Percentiles rank a stretch among this genome's conserved stretches.
Conservation (phyloP, 2,888 invertebrate species). For the Apantesis nais region DNA sequence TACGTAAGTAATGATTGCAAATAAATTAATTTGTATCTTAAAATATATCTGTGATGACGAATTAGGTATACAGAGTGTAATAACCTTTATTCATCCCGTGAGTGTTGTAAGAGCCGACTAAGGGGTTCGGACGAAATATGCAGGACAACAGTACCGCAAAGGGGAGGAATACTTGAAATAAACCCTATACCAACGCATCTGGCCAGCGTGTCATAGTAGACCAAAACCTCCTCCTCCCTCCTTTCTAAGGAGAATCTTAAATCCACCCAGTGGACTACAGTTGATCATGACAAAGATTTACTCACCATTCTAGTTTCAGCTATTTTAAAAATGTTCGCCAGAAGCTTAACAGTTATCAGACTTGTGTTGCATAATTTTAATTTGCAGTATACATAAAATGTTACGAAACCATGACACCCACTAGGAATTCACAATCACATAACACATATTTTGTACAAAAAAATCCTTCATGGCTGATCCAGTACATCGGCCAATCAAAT, state of each 20-base stretch:
- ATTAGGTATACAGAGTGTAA: not conserved
- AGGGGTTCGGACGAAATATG: too few relatives aligned
- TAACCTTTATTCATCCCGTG: too few relatives aligned
- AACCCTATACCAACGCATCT: too few relatives aligned
- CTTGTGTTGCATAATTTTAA: not conserved
- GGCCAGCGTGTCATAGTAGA: too few relatives aligned
- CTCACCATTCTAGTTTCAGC: not conserved
- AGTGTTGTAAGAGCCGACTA: too few relatives aligned
- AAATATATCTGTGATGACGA: not conserved
- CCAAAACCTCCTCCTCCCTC: too few relatives aligned
- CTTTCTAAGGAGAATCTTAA: too few relatives aligned
- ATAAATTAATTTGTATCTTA: too few relatives aligned
- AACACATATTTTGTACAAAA: slow-evolving; percentile 6
- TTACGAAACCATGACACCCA: not conserved
- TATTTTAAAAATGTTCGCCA: not conserved
- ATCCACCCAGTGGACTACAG: not conserved
- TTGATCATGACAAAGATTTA: not conserved
- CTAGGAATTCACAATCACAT: not conserved
- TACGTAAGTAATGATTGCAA: not conserved
- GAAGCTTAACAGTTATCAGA: not conserved
- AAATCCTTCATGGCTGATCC: slow-evolving; percentile 3
- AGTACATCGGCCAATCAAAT: not conserved
- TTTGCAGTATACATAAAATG: slow-evolving; percentile 8
- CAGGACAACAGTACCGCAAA: too few relatives aligned
- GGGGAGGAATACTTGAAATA: too few relatives aligned